These are phyloP conservation scores for Cochlearius cochlearius DNA, from an alignment of 2,113 vertebrate species.

Conservation along the genomic window DNA sequence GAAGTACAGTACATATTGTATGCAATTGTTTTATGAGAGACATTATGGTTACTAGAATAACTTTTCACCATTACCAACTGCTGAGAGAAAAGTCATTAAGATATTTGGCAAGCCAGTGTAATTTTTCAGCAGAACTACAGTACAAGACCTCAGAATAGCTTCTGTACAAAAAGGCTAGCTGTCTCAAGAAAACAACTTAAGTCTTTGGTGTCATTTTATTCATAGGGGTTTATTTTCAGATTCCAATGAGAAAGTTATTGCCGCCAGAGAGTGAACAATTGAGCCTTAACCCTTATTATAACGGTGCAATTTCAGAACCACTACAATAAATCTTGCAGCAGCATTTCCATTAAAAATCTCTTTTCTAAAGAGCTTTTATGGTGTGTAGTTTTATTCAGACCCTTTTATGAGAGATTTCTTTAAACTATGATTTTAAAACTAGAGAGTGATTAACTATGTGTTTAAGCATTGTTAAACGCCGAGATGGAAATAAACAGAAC, in stretches of 20 bases:
- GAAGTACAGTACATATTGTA: constrained; percentile 81
- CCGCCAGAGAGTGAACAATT: constrained; percentile 41
- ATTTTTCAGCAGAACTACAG: constrained; percentile 80
- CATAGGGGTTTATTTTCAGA: constrained; percentile 67
- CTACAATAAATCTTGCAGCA: constrained; percentile 22
- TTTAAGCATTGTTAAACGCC: constrained; percentile 46
- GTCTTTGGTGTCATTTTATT: constrained; percentile 66
- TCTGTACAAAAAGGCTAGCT: constrained; percentile 62
- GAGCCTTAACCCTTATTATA: constrained; percentile 63
- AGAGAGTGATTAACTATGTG: background rate
- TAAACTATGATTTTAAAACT: constrained; percentile 28
- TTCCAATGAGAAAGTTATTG: constrained; percentile 64
- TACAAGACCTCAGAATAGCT: constrained; percentile 72
- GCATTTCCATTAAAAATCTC: constrained; percentile 47
- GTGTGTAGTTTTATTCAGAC: background rate
- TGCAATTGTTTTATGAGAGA: constrained; percentile 84
- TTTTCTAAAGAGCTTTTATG: constrained; percentile 25
- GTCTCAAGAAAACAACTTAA: constrained; percentile 59
- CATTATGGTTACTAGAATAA: constrained; percentile 86
- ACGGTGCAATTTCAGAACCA: constrained; percentile 42
- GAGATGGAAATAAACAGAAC: background rate
- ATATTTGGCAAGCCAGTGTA: constrained; percentile 80
- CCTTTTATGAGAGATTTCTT: constrained; percentile 45
- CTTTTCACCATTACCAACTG: constrained; percentile 86
- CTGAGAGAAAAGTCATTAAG: constrained; percentile 86